Evolutionary conservation across 1,140 invertebrate species (phyloP), one percentile per base, ranked within the genome.

Genomic region (Contarinia nasturtii): DNA sequence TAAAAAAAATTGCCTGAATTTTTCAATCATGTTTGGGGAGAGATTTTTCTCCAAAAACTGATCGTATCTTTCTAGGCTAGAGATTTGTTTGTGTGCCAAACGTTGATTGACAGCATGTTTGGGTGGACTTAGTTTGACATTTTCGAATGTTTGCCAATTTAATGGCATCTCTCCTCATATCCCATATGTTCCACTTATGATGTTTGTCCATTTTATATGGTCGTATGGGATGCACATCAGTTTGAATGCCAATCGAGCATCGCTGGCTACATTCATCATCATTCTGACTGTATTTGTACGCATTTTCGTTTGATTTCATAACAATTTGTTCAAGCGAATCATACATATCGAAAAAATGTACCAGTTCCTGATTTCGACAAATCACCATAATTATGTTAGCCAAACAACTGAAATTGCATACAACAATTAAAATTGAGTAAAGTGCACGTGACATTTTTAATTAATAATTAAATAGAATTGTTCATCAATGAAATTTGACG

Each of bases 161-260:
- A 1, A 48, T 48, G 15, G 48, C 48, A 44, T 48, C 36, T 2
- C 34, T 3, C 37, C 48, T 8, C 14, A 48, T 27, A 27, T 48
- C 43, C 48, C 48, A 48, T 10, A 48, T 19, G 38, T 48, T 48
- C 48, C 48, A 48, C 7, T n/a, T 17, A 33, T 48, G 44, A 41
- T 38, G 37, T 40, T 22, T 20, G 15, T 48, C 48, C 3, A 33
- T 37, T n/a, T 37, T 1, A 37, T 8, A 41, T 44, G 48, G 48
- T n/a, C n/a, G n/a, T 14, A 48, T 15, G 37, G 48, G 48, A 48
- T 48, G 48, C 2, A 45, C 15, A 2, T 44, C 43, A 14, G 48
- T 48, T 36, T 48, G 48, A 7, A 37, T 19, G 2, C 19, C 44
- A 12, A 43, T 10, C 10, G 27, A 27, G 27, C 41, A 21, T 43